Evolutionary conservation across 1,140 invertebrate genomes (phyloP), one percentile per base, ranked within the genome.

Genomic region (Drepana arcuata): DNA sequence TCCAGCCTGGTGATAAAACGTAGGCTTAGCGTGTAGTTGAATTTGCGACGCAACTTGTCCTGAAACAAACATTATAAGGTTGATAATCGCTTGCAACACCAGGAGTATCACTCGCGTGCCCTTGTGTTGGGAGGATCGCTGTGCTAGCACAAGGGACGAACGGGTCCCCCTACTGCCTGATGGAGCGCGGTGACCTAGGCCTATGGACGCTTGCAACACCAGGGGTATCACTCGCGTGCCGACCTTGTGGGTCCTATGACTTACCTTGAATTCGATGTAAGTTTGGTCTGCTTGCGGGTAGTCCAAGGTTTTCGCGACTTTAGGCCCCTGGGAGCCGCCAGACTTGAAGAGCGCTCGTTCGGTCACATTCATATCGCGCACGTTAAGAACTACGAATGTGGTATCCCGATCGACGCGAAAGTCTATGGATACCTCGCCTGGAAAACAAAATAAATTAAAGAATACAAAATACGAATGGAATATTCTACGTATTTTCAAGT

Each of bases 301-400:
- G 64, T 96, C 92, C 48, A 97, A 74, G 10, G 91, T 80, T 67
- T 89, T 89, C 0, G 87, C 74, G 26, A 96, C 90, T 59, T 91
- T 90, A 43, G 93, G 88, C 23, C 92, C 90, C 61, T 91, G 88
- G 7, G 87, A 85, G 26, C 92, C 91, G 33, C 92, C 86, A 50
- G 90, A 88, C 86, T 91, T 66, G 29, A 84, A 86, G 30, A 75
- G 41, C 48, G 92, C 91, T 66, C 93, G 90, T 66, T 94, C 91
- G 2, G 90, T 92, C 42, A 98, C 91, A 65, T 93, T 95, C 72
- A 98, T 87, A 63, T 96, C 92, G 70, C 95, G 91, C 55, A 91
- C 89, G 83, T 98, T 95, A 42, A 98, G 88, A 38, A 98, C 93
- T 61, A 99, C 91, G 77, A 93, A 96, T 66, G 92, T 88, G 18